Evolutionary conservation across 2,113 vertebrate species (phyloP), one percentile per base, ranked within the genome.

Genomic region (Agapornis roseicollis): DNA sequence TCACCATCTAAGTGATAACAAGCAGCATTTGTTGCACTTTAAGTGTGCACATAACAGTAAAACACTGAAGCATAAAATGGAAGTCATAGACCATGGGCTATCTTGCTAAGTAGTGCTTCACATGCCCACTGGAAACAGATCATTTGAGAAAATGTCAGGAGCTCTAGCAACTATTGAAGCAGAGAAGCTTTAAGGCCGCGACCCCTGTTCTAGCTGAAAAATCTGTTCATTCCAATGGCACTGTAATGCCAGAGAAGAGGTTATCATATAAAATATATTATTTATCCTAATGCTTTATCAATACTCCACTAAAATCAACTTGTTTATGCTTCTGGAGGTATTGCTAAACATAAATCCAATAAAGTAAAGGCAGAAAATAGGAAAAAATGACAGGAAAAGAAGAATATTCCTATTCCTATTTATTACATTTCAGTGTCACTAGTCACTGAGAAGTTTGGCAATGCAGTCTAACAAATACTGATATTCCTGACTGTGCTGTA

Each of bases 31-130:
- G 0, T 39, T 35, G 81, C 66, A 13, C 80, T 89, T 65, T 16
- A 58, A 71, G 73, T 10, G 52, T 19, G 49, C 46, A 16, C 22
- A 25, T 19, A 58, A 70, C n/a, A 66, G 73, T 18, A 3, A 72
- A 46, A 91, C 58, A 31, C 25, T 60, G 86, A 55, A 69, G 95
- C 95, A 82, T 95, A 89, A 91, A 96, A 96, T 94, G 53, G 86
- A 68, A 94, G 63, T 77, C 78, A 73, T 0, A 41, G 70, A 4
- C 66, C 52, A 20, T 50, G 68, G 66, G n/a, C 63, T 93, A 3
- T 29, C 89, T 37, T 20, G 58, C 66, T 73, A 66, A 93, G 70
- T 23, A 88, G 33, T 44, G 80, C 35, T 85, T 80, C 80, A 37
- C 77, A 31, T 14, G 28, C n/a, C 61, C 77, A 42, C 74, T 70